A percentile compares a stretch with the other conserved stretches of the same genome.
These are phyloP conservation scores for Psittacula derbiana DNA, from an alignment of 2,797 vertebrate species.

Conservation along the genomic window DNA sequence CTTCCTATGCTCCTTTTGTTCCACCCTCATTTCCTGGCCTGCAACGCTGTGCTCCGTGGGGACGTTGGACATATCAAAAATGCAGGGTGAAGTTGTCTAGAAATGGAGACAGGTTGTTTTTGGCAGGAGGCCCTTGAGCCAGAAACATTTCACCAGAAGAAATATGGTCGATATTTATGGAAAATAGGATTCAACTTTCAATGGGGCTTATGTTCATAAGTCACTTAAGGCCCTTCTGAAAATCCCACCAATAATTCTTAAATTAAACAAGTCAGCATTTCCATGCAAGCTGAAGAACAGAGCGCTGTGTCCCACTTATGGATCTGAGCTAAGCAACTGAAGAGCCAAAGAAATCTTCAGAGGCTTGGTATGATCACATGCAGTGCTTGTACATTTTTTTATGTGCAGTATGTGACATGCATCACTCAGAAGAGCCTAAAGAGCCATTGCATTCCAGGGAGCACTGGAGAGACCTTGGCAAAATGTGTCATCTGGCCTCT, in stretches of 20 bases:
- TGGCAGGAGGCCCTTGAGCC: slow-evolving; percentile 59
- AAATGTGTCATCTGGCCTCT: slow-evolving; percentile 21
- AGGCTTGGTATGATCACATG: slow-evolving; percentile 9
- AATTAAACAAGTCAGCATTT: slow-evolving; percentile 66
- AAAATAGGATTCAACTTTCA: slow-evolving; percentile 63
- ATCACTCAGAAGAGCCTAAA: slow-evolving; percentile 20
- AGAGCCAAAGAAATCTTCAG: slow-evolving; percentile 48
- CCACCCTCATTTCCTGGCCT: slow-evolving; percentile 46
- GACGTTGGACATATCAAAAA: slow-evolving; percentile 26
- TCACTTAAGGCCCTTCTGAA: slow-evolving; percentile 65
- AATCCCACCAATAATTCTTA: slow-evolving; percentile 67
- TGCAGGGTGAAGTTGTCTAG: slow-evolving; percentile 59
- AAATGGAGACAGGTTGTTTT: slow-evolving; percentile 67
- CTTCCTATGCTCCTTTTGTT: slow-evolving; percentile 49
- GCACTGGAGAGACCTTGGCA: slow-evolving; percentile 30
- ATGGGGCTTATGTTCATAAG: slow-evolving; percentile 68
- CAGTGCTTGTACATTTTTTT: background rate
- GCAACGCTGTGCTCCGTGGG: background rate
- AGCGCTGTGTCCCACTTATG: slow-evolving; percentile 6
- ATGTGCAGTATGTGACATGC: background rate
- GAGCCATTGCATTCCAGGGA: slow-evolving; percentile 16
- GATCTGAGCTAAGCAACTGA: slow-evolving; percentile 38
- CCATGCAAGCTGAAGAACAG: slow-evolving; percentile 32
- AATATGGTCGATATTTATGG: slow-evolving; percentile 66
- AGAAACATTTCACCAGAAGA: slow-evolving; percentile 67